A percentile compares a stretch with the other conserved stretches of the same genome.
These are phyloP conservation scores for Gymnodraco acuticeps DNA, from an alignment of 2,797 vertebrate genomes.

Conservation along the genomic window DNA sequence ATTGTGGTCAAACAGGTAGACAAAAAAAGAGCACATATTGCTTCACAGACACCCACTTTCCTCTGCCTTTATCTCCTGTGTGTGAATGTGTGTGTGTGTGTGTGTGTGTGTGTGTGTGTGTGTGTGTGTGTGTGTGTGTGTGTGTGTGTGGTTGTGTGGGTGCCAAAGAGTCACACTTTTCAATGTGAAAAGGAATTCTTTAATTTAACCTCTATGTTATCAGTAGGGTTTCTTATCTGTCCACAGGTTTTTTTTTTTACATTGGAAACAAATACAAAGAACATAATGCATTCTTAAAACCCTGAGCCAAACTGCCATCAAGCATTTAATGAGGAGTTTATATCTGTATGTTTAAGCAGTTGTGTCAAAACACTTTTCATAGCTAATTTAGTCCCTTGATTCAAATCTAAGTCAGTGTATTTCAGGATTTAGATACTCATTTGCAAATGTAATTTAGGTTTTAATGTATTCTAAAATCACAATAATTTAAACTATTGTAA, in stretches of 20 bases:
- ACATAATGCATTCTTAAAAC: background rate
- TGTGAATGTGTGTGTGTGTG: constrained; percentile 24
- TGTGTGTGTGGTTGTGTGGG: background rate
- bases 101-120: constrained; percentile 1
- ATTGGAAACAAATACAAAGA: constrained; percentile 2
- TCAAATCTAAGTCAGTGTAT: background rate
- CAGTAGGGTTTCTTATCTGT: constrained; percentile 31
- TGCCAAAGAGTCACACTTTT: constrained; percentile 20
- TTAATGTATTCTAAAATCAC: background rate
- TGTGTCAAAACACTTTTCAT: constrained; percentile 3
- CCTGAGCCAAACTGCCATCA: constrained; percentile 8
- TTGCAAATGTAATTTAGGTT: background rate
- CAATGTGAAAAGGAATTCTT: constrained; percentile 35
- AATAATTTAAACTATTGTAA: background rate
- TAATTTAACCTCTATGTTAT: constrained; percentile 29
- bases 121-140: constrained; percentile 2
- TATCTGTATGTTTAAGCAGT: background rate
- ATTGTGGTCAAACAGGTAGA: constrained; percentile 75
- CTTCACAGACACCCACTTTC: constrained; percentile 77
- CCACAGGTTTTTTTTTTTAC: constrained; percentile 7
- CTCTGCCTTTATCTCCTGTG: constrained; percentile 54
- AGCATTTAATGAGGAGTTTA: background rate
- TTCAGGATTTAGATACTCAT: background rate
- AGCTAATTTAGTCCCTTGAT: background rate
- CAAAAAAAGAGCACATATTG: constrained; percentile 58